Evolutionary conservation across 2,113 vertebrate genomes (phyloP), one percentile per base, ranked within the genome.

Genomic region (Pogona vitticeps): DNA sequence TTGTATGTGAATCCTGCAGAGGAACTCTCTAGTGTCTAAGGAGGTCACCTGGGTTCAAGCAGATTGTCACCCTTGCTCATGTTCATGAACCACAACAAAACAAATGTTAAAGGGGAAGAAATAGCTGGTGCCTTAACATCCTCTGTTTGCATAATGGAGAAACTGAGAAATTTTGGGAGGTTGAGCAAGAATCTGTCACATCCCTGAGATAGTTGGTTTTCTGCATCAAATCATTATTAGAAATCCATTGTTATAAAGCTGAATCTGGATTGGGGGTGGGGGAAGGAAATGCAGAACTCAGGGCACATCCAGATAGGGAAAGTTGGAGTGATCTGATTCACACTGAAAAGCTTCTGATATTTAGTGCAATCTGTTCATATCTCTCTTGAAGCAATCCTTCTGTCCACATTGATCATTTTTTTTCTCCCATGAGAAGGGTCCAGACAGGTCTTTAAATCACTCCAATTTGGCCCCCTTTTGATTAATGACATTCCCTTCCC

Each of bases 71-170:
- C 76, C 42, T 6, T 46, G 40, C 0, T 68, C n/a, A 33, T 73
- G 52, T 28, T 40, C 42, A 23, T 61, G 52, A 76, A 46, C 8
- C 9, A 52, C 12, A 46, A 26, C 75, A 76, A 28, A 14, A 2
- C 20, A 17, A 52, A 13, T 2, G 28, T 70, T 68, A 65, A 56
- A 70, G 46, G 61, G 72, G 67, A 40, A 42, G 28, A 77, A n/a
- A 81, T 17, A 61, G 38, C 40, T 38, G 72, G 70, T 71, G 76
- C 70, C 89, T 52, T 76, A 71, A 61, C 76, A 65, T 59, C 78
- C 15, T 23, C 68, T 73, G 76, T 33, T 67, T 2, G 46, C 33
- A 20, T 67, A 80, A 36, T 52, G 10, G 46, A 10, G 5, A 68
- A 65, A 36, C 31, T 0, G 58, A 38, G 12, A 83, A 79, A 70